These are phyloP conservation scores for Plutella xylostella DNA, from an alignment of 2,888 invertebrate species.

Conservation along the genomic window DNA sequence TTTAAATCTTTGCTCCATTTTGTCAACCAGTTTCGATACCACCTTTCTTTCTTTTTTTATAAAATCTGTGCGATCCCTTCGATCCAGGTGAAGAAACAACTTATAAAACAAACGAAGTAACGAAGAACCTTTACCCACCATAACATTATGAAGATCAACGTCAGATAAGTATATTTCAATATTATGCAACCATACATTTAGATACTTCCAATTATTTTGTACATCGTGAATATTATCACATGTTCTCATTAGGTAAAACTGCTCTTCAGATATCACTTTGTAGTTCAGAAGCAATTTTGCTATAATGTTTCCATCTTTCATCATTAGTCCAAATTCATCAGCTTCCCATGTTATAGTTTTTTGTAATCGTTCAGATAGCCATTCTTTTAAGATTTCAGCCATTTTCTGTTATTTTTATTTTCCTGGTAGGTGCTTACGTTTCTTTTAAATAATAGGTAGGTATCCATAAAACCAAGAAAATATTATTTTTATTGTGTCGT, in stretches of 20 bases:
- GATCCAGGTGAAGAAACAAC: constrained; percentile 70
- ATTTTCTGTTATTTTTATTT: constrained; percentile 32
- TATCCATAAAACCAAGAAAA: too few species aligned
- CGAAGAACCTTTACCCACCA: constrained; percentile 57
- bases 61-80: constrained; percentile 66
- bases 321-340: constrained; percentile 64
- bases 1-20: constrained; percentile 45
- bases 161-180: constrained; percentile 56
- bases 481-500: too few species aligned
- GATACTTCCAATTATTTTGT: constrained; percentile 61
- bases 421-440: not conserved
- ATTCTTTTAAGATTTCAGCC: constrained; percentile 71
- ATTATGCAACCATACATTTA: constrained; percentile 62
- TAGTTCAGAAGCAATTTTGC: constrained; percentile 69
- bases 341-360: constrained; percentile 64
- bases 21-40: constrained; percentile 46
- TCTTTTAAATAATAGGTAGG: too few species aligned
- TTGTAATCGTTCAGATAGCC: constrained; percentile 70
- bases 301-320: constrained; percentile 70
- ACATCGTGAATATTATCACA: constrained; percentile 46
- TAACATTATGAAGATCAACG: constrained; percentile 54
- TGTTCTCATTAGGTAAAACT: constrained; percentile 54
- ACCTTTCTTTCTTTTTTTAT: constrained; percentile 57
- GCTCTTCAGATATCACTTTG: constrained; percentile 67
- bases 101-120: constrained; percentile 71